Conservation (phyloP, 1,140 invertebrate genomes). For the Diprion similis region DNA sequence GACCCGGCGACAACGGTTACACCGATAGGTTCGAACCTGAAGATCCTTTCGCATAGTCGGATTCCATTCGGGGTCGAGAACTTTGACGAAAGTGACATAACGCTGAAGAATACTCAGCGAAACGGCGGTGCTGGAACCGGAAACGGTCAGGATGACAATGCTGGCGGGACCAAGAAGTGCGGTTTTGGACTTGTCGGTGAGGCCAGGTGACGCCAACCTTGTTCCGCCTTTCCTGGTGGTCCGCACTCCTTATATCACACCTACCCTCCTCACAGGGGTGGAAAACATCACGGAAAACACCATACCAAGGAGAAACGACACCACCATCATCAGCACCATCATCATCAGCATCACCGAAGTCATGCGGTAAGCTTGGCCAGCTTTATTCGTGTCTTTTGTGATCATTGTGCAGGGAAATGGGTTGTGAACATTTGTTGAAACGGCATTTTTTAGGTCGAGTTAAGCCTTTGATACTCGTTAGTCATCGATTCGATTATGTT, state of each 20-base stretch:
- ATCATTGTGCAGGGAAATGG: neutral
- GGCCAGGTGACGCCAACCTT: constrained; percentile 60
- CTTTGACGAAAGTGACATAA: constrained; percentile 28
- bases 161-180: constrained; percentile 40
- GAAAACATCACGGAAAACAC: constrained; percentile 54
- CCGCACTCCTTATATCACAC: constrained; percentile 57
- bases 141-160: neutral
- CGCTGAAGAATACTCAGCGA: too few species aligned
- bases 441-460: too few species aligned
- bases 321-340: constrained; percentile 53
- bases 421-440: too few species aligned
- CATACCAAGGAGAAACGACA: constrained; percentile 55
- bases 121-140: neutral
- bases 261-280: constrained; percentile 55
- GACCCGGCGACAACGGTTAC: constrained; percentile 59
- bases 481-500: too few species aligned
- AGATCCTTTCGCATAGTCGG: constrained; percentile 41
- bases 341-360: constrained; percentile 41
- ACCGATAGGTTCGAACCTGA: constrained; percentile 50
- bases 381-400: neutral
- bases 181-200: constrained; percentile 52
- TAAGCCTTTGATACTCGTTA: too few species aligned
- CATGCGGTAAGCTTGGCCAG: constrained; percentile 51
- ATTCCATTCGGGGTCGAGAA: constrained; percentile 45
- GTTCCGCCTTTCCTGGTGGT: constrained; percentile 34